Evolutionary conservation across 2,888 invertebrate genomes (phyloP).

Genomic region (Calliphora vomitoria): DNA sequence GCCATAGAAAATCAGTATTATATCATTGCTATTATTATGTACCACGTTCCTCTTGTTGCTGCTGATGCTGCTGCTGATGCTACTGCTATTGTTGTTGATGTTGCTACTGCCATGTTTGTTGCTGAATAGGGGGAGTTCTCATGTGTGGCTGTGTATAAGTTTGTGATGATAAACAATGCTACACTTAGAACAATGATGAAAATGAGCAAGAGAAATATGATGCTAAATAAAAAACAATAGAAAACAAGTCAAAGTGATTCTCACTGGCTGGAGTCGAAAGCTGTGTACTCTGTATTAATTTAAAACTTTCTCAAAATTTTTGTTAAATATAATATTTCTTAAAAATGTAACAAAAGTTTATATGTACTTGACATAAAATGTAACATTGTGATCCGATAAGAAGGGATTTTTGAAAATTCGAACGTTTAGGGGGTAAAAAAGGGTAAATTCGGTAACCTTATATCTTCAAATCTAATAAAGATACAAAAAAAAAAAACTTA

Average conservation of each 20-base stretch:
- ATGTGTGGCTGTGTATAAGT: not conserved
- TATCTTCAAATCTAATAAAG: too few relatives aligned
- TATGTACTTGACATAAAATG: too few relatives aligned
- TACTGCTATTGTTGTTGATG: not conserved
- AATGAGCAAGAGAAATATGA: slow-evolving; percentile 24
- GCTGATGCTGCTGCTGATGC: not conserved
- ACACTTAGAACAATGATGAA: slow-evolving; percentile 7
- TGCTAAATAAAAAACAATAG: not conserved
- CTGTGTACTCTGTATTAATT: not conserved
- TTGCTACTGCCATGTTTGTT: not conserved
- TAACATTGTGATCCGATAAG: too few relatives aligned
- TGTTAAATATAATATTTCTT: not conserved
- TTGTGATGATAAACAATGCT: slow-evolving; percentile 37
- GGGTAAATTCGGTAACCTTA: too few relatives aligned
- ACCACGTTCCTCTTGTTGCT: slow-evolving; percentile 17
- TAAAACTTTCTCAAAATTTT: not conserved
- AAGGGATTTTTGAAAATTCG: too few relatives aligned
- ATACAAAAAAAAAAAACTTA: too few relatives aligned
- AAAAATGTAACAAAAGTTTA: not conserved
- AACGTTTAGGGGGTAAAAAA: too few relatives aligned
- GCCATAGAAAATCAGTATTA: slow-evolving; percentile 54
- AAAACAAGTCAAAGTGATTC: not conserved
- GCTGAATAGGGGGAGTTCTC: not conserved
- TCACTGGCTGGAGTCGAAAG: not conserved
- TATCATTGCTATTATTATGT: slow-evolving; percentile 32